Base-by-base conservation (phyloP, 1,140 invertebrate species). In the Diabrotica virgifera region DNA sequence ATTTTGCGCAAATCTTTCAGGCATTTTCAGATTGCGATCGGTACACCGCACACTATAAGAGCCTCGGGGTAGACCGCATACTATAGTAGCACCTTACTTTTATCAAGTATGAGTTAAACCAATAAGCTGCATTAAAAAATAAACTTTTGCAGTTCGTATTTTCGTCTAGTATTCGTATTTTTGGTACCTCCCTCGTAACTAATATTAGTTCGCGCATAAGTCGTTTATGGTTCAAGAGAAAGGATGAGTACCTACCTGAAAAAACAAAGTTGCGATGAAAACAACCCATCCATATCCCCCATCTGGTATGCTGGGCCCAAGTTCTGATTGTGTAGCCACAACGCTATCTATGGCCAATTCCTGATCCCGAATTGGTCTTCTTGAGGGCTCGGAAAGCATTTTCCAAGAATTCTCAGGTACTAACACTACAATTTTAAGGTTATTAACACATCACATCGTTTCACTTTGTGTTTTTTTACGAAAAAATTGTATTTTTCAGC, bases 231-330 rank as follows among this genome's bases (percentile, higher is more conserved):
- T 24, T 24, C 1, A 24, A 24, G 1, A 1, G 24, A 24, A 24
- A 24, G 24, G 1, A 2, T 24, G 24, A 4, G 24, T 24, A 46
- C 40, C 8, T 46, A 82, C 82, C 74, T 88, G 83, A 69, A 87
- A 84, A 58, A 86, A 79, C 67, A 83, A 74, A 24, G 84, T 80
- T 14, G 82, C 82, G 36, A 83, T 64, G n/a, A 88, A 79, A 65
- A 87, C 81, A 56, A 88, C 68, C 86, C 86, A 89, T 4, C 86
- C 85, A 69, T 86, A 87, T 12, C 85, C 85, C 6, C 85, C 86
- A 72, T 87, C 85, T 6, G 86, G 83, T 53, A 85, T 79, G 10
- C 80, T 84, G 0, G 86, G 86, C 0, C 86, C 86, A 52, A 87
- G 80, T 78, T 88, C 86, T 14, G 86, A 84, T 63, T 85, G 82